A percentile compares a stretch with the other conserved stretches of the same genome.
These are phyloP conservation scores for Thryonomys swinderianus DNA, from an alignment of 2,113 vertebrate species.

Conservation along the genomic window DNA sequence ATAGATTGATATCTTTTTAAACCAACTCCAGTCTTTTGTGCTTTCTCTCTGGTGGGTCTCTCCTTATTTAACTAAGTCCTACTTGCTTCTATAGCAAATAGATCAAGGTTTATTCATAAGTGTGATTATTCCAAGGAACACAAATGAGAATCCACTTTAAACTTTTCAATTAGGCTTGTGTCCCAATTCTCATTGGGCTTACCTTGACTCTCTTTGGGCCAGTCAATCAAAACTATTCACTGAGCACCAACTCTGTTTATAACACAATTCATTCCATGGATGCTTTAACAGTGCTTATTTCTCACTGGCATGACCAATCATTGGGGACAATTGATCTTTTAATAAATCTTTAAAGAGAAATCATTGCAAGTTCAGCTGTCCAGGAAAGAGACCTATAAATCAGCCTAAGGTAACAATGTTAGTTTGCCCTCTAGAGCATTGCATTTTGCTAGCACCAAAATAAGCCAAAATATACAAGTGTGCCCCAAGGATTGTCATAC, in stretches of 20 bases:
- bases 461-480: conserved; percentile 70
- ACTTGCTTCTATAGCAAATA: not conserved
- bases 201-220: not conserved
- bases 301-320: conserved; percentile 74
- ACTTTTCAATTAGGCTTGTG: conserved; percentile 16
- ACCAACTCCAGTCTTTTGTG: not conserved
- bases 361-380: conserved; percentile 73
- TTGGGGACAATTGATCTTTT: conserved; percentile 80
- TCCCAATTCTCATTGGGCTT: not conserved
- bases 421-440: conserved; percentile 59
- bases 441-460: conserved; percentile 72
- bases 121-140: conserved; percentile 9
- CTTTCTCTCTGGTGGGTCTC: not conserved
- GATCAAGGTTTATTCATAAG: conserved; percentile 5
- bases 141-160: conserved; percentile 46
- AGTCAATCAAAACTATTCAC: conserved; percentile 31
- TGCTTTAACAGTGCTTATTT: conserved; percentile 67
- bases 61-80: not conserved
- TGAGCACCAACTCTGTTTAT: conserved; percentile 62
- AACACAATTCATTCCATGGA: conserved; percentile 62
- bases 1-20: not conserved
- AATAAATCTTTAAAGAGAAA: conserved; percentile 81
- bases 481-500: conserved; percentile 59
- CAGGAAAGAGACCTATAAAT: conserved; percentile 76
- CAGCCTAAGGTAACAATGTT: conserved; percentile 71